A percentile compares a stretch with the other conserved stretches of the same genome.
phyloP scores from a whole-genome alignment of 2,113 vertebrate genomes.

The Cephalopterus ornatus region DNA sequence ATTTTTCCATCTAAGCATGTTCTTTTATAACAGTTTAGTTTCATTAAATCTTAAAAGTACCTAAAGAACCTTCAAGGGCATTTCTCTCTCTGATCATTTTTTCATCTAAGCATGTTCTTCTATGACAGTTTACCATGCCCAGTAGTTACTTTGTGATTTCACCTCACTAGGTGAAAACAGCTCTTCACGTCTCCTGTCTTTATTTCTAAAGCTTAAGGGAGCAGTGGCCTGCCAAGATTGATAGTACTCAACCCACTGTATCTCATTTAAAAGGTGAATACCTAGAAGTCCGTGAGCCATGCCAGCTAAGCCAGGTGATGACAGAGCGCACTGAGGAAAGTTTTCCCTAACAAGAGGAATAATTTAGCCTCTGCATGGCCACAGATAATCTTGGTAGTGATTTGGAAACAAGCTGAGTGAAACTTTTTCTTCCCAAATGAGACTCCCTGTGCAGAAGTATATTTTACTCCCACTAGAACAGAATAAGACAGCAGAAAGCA shows the following conservation, averaged over 20 bases:
- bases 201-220: background rate
- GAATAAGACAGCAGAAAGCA: background rate
- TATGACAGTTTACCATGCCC: background rate
- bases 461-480: background rate
- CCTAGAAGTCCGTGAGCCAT: background rate
- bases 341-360: background rate
- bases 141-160: background rate
- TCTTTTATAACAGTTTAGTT: background rate
- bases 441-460: background rate
- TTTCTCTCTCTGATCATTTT: background rate
- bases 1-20: background rate
- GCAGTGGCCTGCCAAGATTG: background rate
- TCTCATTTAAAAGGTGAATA: background rate
- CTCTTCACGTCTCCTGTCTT: background rate
- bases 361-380: background rate
- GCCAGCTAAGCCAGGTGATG: background rate
- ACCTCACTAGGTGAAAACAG: background rate
- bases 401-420: background rate
- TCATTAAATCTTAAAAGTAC: background rate
- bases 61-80: background rate
- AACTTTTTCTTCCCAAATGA: background rate
- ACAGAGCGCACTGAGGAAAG: background rate
- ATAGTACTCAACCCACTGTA: background rate
- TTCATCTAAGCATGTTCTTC: background rate
- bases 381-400: background rate